A percentile compares a stretch with the other conserved stretches of the same genome.
Evolutionary conservation across 2,888 invertebrate species (phyloP).

Genomic region (Silvanus unidentatus): DNA sequence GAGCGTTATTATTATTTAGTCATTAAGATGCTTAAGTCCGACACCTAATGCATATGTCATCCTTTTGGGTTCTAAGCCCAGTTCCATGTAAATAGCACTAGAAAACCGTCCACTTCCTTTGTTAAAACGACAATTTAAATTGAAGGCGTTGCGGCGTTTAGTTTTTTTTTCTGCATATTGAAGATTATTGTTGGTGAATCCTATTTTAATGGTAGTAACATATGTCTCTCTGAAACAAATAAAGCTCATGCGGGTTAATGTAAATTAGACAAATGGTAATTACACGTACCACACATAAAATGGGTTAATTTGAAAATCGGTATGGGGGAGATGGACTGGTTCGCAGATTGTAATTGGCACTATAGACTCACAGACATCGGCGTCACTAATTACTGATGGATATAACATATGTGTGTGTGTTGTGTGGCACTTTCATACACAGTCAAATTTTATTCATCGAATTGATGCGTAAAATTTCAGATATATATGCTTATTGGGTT

Average conservation of each 20-base stretch:
- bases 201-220: too few relatives aligned
- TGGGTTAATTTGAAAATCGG: conserved; percentile 36
- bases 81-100: too few relatives aligned
- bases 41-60: too few relatives aligned
- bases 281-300: conserved; percentile 30
- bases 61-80: too few relatives aligned
- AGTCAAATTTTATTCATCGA: conserved; percentile 11
- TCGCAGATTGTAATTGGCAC: conserved; percentile 37
- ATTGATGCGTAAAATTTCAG: conserved; percentile 36
- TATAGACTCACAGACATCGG: conserved; percentile 37
- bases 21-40: too few relatives aligned
- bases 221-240: conserved; percentile 20
- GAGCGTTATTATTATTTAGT: too few relatives aligned
- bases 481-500: conserved; percentile 38
- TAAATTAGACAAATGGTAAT: conserved; percentile 40
- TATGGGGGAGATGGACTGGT: conserved; percentile 27
- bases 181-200: too few relatives aligned
- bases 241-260: conserved; percentile 32
- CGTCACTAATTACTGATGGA: conserved; percentile 42
- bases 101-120: too few relatives aligned
- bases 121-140: too few relatives aligned
- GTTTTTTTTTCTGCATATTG: too few relatives aligned
- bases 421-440: conserved; percentile 34
- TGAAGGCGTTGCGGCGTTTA: too few relatives aligned
- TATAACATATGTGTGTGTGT: conserved; percentile 43